Conservation (phyloP, 1,140 invertebrate species). For the Sycophaga agraensis region DNA sequence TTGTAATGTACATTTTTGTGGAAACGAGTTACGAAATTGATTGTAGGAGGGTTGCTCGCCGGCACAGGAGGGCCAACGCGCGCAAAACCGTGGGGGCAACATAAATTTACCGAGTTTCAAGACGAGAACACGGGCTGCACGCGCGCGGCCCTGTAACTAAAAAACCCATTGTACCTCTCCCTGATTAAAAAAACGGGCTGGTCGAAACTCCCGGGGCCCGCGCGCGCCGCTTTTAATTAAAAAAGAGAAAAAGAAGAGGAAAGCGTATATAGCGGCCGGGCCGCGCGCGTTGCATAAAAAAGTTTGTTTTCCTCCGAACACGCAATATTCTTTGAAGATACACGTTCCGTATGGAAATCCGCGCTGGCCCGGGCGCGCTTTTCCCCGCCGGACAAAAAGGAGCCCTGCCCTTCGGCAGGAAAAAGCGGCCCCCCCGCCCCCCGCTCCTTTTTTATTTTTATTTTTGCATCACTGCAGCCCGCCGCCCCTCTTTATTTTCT, state of each 20-base stretch:
- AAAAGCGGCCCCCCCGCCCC: neutral
- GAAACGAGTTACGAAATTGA: no score
- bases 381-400: neutral
- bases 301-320: constrained; percentile 18
- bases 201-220: neutral
- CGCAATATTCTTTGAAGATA: constrained; percentile 27
- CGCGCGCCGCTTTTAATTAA: constrained; percentile 2
- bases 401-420: neutral
- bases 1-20: no score
- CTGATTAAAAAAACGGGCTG: no score
- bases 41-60: no score
- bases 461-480: constrained; percentile 4
- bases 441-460: neutral
- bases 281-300: constrained; percentile 4
- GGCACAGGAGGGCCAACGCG: no score
- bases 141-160: no score
- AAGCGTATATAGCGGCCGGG: neutral
- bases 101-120: no score
- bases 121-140: no score
- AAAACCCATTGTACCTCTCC: no score
- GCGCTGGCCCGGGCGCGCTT: neutral
- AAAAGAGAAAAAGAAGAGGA: constrained; percentile 11
- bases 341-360: constrained; percentile 17
- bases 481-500: constrained; percentile 1
- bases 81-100: no score